These are phyloP conservation scores for Plodia interpunctella DNA, from an alignment of 1,140 invertebrate genomes.

Conservation along the genomic window DNA sequence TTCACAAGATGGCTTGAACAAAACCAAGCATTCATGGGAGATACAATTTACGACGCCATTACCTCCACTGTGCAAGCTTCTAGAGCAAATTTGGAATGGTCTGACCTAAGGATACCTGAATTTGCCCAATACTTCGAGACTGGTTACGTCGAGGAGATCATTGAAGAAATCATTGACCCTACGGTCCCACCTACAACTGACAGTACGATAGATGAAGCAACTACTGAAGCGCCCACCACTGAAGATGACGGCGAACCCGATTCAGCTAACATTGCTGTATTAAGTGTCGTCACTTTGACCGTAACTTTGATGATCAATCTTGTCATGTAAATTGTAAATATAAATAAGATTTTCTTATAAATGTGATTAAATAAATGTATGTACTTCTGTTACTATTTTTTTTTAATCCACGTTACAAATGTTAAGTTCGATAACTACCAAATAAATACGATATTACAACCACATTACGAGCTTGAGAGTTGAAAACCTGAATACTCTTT, in stretches of 20 bases:
- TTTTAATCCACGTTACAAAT: no score
- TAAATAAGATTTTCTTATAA: no score
- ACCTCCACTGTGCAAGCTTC: constrained; percentile 28
- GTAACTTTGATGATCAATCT: constrained; percentile 33
- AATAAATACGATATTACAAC: no score
- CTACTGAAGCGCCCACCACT: neutral
- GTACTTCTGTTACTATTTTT: no score
- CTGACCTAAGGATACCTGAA: constrained; percentile 34
- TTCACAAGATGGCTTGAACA: constrained; percentile 44
- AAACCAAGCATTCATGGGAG: constrained; percentile 33
- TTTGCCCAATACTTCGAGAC: constrained; percentile 44
- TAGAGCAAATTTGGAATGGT: constrained; percentile 44
- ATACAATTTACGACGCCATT: constrained; percentile 36
- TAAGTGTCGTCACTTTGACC: constrained; percentile 39
- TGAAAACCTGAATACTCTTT: no score
- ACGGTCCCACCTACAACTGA: constrained; percentile 3
- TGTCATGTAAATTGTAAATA: constrained; percentile 6
- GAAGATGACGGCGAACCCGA: constrained; percentile 20
- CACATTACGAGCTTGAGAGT: no score
- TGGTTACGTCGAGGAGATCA: constrained; percentile 47
- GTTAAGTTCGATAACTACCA: no score
- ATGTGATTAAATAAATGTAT: no score
- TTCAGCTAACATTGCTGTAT: constrained; percentile 37
- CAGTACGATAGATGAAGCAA: neutral
- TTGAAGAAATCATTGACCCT: constrained; percentile 26